Evolutionary conservation across 1,140 invertebrate genomes (phyloP).

Genomic region (Proctacanthus coquilletti): DNA sequence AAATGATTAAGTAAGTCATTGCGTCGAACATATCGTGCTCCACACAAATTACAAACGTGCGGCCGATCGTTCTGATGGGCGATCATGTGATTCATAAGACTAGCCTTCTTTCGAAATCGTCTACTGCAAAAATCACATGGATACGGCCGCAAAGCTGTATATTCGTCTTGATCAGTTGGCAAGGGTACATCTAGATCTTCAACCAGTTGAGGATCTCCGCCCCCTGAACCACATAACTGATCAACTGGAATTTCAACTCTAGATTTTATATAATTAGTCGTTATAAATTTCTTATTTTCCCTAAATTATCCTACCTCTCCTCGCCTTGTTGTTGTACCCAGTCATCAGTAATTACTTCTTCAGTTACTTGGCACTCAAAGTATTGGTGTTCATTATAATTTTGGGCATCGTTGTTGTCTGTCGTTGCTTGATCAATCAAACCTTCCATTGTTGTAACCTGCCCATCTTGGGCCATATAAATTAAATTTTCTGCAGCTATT

Average conservation of each 20-base stretch:
- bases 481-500: conserved; percentile 44
- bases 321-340: conserved; percentile 54
- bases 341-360: conserved; percentile 61
- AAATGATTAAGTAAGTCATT: conserved; percentile 65
- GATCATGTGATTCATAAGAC: conserved; percentile 70
- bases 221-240: conserved; percentile 34
- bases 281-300: conserved; percentile 8
- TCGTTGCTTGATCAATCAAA: conserved; percentile 8
- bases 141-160: conserved; percentile 62
- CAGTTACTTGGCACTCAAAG: conserved; percentile 39
- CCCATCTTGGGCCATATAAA: conserved; percentile 39
- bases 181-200: conserved; percentile 57
- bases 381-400: conserved; percentile 31
- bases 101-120: conserved; percentile 64
- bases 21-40: conserved; percentile 56
- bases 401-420: conserved; percentile 22
- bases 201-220: conserved; percentile 35
- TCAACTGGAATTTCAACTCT: conserved; percentile 51
- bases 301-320: conserved; percentile 39
- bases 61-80: conserved; percentile 64
- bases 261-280: neutral
- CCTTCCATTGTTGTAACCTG: conserved; percentile 13
- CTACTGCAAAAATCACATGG: conserved; percentile 72
- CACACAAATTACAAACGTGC: conserved; percentile 62
- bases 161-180: conserved; percentile 66